Evolutionary conservation across 1,140 invertebrate species (phyloP), one percentile per base, ranked within the genome.

Genomic region (Aphelenchoides fujianensis): DNA sequence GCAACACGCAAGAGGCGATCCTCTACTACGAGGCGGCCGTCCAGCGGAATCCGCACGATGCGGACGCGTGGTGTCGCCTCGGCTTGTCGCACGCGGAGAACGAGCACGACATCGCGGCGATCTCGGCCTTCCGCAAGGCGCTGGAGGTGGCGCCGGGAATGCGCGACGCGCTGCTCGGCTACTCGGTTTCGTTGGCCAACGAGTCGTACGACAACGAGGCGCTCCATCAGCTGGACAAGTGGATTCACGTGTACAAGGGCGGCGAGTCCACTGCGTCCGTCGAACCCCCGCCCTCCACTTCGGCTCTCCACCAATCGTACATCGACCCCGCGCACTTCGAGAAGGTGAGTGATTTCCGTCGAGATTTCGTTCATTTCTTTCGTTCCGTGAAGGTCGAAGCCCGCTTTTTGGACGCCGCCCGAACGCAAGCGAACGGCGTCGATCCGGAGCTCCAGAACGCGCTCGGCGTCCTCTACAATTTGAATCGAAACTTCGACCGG

Each of bases 381-480:
- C 28, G 54, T 12, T 23, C 19, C n/a, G 85, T 86, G 41, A 74
- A 90, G 89, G 30, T 89, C 54, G 88, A 90, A 75, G 86, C 89
- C 57, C 86, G 90, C 76, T 90, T 97, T 0, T 90, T 97, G 71
- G 88, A 90, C 85, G 94, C 94, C 27, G 94, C 92, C 28, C 89
- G 92, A 80, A 85, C 90, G 76, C 90, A 90, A 82, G 91, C 91
- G 1, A 85, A 86, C 27, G 86, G 89, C 74, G 90, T 95, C 74
- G 95, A 97, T 87, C 87, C 93, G n/a, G 92, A 96, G 86, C 90
- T 98, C 12, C 95, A 98, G 86, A 92, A 92, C 87, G 94, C 93
- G 57, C 86, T 98, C 3, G 95, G 95, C 5, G 92, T 98, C 2
- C 87, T 98, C 32, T 97, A 97, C 80, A 97, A 97, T 87, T 88